Percentiles rank a stretch among this genome's conserved stretches.
Evolutionary conservation across 2,888 invertebrate genomes (phyloP).

Genomic region (Cryptophagus acutangulus): DNA sequence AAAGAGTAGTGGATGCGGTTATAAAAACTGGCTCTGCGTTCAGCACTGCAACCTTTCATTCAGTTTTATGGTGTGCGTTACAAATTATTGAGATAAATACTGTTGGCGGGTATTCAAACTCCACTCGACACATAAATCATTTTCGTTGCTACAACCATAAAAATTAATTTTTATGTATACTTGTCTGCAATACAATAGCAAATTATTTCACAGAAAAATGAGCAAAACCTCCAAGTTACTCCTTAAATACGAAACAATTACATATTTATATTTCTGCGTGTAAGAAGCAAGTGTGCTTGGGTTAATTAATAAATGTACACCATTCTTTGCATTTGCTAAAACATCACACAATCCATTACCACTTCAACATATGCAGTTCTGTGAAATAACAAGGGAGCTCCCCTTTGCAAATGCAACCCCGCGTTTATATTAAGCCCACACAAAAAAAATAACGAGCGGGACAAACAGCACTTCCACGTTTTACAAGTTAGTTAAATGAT

Average conservation of each 20-base stretch:
- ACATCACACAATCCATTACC: slow-evolving; percentile 34
- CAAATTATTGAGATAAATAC: slow-evolving; percentile 28
- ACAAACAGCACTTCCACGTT: slow-evolving; percentile 41
- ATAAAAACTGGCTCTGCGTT: slow-evolving; percentile 4
- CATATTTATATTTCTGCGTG: too few species aligned
- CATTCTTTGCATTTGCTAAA: slow-evolving; percentile 17
- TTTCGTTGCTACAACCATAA: slow-evolving; percentile 10
- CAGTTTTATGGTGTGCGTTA: slow-evolving; percentile 28
- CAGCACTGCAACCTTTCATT: slow-evolving; percentile 28
- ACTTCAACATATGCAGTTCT: slow-evolving; percentile 35
- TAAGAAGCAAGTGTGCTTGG: too few species aligned
- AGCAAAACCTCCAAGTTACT: too few species aligned
- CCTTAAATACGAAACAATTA: too few species aligned
- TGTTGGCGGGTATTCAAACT: slow-evolving; percentile 9
- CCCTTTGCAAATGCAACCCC: slow-evolving; percentile 31
- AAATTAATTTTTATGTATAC: slow-evolving; percentile 9
- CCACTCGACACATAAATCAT: slow-evolving; percentile 13
- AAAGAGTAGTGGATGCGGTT: background rate
- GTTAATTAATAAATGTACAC: too few species aligned
- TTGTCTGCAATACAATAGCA: too few species aligned
- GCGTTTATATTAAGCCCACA: slow-evolving; percentile 35
- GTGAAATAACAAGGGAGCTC: slow-evolving; percentile 41
- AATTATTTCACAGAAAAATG: too few species aligned
- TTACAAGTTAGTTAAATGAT: slow-evolving; percentile 43
- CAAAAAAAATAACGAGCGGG: slow-evolving; percentile 40